Evolutionary conservation across 2,888 invertebrate genomes (phyloP).

Genomic region (Heliconius sara): DNA sequence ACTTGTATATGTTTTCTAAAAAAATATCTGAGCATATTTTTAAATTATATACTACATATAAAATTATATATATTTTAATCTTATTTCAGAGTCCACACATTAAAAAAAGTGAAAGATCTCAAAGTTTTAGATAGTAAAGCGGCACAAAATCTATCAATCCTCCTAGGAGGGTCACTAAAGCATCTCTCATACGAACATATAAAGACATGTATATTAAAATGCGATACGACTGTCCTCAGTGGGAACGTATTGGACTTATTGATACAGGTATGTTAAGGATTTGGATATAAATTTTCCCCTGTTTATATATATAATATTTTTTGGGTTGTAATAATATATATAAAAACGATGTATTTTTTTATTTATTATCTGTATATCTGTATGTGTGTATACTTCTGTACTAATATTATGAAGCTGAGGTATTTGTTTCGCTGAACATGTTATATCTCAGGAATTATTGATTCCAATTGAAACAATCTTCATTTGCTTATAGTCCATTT

Average conservation of each 20-base stretch:
- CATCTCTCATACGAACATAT: slow-evolving; percentile 93
- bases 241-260: slow-evolving; percentile 95
- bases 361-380: too few species aligned
- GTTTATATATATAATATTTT: not conserved
- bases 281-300: not conserved
- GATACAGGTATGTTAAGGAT: slow-evolving; percentile 83
- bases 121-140: slow-evolving; percentile 96
- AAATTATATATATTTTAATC: not conserved
- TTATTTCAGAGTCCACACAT: slow-evolving; percentile 83
- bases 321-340: too few species aligned
- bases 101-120: slow-evolving; percentile 95
- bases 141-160: slow-evolving; percentile 95
- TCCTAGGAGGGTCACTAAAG: slow-evolving; percentile 93
- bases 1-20: too few species aligned
- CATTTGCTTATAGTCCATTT: too few species aligned
- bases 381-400: too few species aligned
- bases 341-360: too few species aligned
- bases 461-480: too few species aligned
- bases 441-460: too few species aligned
- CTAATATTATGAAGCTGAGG: too few species aligned
- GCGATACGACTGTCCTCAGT: slow-evolving; percentile 93
- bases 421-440: too few species aligned
- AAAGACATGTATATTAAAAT: slow-evolving; percentile 90
- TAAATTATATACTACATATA: not conserved
- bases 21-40: not conserved